Conservation (phyloP, 2,113 vertebrate genomes). For the Entosphenus tridentatus region DNA sequence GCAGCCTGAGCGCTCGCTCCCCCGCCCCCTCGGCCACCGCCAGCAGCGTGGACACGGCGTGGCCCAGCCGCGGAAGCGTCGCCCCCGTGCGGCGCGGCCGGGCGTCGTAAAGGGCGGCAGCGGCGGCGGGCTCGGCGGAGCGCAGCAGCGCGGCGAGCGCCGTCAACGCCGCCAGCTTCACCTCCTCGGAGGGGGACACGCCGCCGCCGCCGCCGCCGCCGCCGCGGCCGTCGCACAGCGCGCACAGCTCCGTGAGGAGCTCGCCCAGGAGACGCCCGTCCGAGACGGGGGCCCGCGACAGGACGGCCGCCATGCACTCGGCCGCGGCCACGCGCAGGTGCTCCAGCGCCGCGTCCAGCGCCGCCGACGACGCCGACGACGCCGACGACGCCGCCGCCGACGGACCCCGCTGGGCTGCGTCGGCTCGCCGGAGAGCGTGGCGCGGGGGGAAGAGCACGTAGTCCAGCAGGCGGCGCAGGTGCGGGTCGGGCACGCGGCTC, state of each 20-base stretch:
- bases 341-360: conserved; percentile 34
- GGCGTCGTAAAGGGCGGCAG: conserved; percentile 12
- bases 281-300: conserved; percentile 40
- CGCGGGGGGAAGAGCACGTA: conserved; percentile 74
- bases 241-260: conserved; percentile 53
- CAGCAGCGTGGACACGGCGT: conserved; percentile 47
- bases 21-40: conserved; percentile 43
- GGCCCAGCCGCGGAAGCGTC: conserved; percentile 47
- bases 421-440: conserved; percentile 32
- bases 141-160: conserved; percentile 45
- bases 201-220: conserved; percentile 21
- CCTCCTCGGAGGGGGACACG: conserved; percentile 38
- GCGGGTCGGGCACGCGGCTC: conserved; percentile 27
- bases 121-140: conserved; percentile 21
- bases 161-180: conserved; percentile 33
- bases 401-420: too few relatives aligned
- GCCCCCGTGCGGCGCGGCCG: conserved; percentile 36
- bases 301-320: conserved; percentile 33
- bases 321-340: conserved; percentile 33
- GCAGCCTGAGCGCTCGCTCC: conserved; percentile 34
- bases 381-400: too few relatives aligned
- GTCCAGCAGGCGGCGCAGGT: conserved; percentile 65
- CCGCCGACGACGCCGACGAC: background rate
- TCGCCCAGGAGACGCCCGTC: conserved; percentile 40
- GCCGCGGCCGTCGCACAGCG: conserved; percentile 33